These are phyloP conservation scores for Petrocephalus sullivani DNA, from an alignment of 2,797 vertebrate species.

Conservation along the genomic window DNA sequence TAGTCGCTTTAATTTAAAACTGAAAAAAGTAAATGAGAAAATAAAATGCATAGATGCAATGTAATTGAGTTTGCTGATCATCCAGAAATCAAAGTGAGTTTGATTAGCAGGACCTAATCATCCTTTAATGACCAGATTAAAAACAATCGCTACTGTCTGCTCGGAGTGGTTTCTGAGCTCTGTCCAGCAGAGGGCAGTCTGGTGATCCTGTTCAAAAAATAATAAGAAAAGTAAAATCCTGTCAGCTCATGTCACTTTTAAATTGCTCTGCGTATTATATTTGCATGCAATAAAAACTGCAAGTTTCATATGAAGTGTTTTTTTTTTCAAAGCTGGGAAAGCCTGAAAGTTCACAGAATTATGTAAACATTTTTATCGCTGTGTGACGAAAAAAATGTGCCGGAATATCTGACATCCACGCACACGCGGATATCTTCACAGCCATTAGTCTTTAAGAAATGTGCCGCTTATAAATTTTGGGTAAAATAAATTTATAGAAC, in stretches of 20 bases:
- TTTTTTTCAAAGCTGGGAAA: neutral
- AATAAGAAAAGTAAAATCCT: neutral
- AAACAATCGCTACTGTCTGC: constrained; percentile 29
- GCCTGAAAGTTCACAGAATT: constrained; percentile 7
- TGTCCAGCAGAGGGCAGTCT: constrained; percentile 36
- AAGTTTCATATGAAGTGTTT: neutral
- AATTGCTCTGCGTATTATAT: neutral
- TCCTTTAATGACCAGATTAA: constrained; percentile 64
- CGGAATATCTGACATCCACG: neutral
- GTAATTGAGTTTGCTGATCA: constrained; percentile 67
- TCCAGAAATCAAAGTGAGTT: constrained; percentile 57
- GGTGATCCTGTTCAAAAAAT: constrained; percentile 18
- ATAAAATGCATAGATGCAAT: constrained; percentile 68
- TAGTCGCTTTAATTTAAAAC: constrained; percentile 63
- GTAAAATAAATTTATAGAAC: neutral
- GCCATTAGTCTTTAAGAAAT: constrained; percentile 14
- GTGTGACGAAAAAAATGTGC: neutral
- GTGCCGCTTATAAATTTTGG: neutral
- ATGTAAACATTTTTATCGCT: neutral
- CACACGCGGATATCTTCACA: neutral
- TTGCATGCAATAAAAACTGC: neutral
- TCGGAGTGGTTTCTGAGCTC: constrained; percentile 3
- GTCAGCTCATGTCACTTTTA: neutral
- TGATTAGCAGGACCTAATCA: constrained; percentile 65
- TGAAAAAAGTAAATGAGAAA: constrained; percentile 64